Base-by-base conservation (phyloP, 2,113 vertebrate species). In the Phylloscopus whistleri region DNA sequence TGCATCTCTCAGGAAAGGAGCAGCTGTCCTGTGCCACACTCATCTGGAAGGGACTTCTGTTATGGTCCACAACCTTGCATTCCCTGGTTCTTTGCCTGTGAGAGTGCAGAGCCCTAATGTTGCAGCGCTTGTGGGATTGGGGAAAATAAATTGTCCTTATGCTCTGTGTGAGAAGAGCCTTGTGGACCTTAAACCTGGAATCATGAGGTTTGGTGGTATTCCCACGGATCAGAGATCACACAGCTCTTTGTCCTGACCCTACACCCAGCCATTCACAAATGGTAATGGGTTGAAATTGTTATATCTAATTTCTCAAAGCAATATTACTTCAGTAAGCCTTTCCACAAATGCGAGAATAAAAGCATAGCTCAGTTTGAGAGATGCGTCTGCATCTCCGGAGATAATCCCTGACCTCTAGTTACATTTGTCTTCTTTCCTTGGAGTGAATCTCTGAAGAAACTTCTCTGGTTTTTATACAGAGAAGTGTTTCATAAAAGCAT, bases 71-170 rank as follows among this genome's bases (percentile, higher is more conserved):
- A 70, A 1, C 60, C 14, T 1, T 24, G 37, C 31, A 10, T 23
- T 26, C 35, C 19, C 33, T 5, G 1, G 1, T 48, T 64, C 80
- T 84, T 56, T 56, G n/a, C 33, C 48, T 44, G 0, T 7, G 35
- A 51, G 18, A 62, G 35, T 12, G 10, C 48, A 70, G 73, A 53
- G 56, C 19, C 28, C 27, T 51, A 18, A 16, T 44, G 31, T 39
- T 58, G 21, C 13, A 69, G 68, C 23, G 26, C 23, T 26, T 44
- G 21, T 68, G 63, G 39, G 15, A 33, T 0, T 43, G 26, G n/a
- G 27, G 39, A 63, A 63, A 55, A 51, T 37, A 60, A 83, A 70
- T 56, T 27, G 39, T 12, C 22, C 13, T 86, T 66, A 22, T 9
- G 7, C 30, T 41, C 64, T 18, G 13, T 31, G 35, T 41, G 49